Conservation (phyloP, 2,113 vertebrate genomes). For the Theristicus caerulescens region DNA sequence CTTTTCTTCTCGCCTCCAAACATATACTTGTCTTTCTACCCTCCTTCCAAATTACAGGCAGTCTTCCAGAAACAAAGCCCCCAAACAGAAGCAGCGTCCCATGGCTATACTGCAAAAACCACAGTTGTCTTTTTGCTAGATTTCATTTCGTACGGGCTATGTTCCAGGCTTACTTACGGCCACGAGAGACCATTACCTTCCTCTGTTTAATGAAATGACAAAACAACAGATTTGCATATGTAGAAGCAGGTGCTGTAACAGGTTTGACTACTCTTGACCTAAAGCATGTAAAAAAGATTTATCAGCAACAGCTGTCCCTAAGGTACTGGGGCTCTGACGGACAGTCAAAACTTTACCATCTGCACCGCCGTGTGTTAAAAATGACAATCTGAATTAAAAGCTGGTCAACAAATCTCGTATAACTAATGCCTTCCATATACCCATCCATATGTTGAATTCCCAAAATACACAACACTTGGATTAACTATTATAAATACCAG, state of each 20-base stretch:
- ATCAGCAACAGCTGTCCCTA: slow-evolving; percentile 87
- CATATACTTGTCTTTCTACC: slow-evolving; percentile 70
- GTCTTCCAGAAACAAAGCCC: slow-evolving; percentile 80
- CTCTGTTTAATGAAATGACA: slow-evolving; percentile 92
- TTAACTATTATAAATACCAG: slow-evolving; percentile 38
- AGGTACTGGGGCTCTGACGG: slow-evolving; percentile 84
- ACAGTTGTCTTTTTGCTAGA: slow-evolving; percentile 69
- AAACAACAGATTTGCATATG: slow-evolving; percentile 94
- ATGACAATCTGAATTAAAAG: slow-evolving; percentile 91
- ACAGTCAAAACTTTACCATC: slow-evolving; percentile 87
- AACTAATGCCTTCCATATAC: slow-evolving; percentile 82
- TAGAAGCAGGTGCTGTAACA: slow-evolving; percentile 94
- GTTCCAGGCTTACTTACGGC: slow-evolving; percentile 82
- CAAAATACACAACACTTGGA: slow-evolving; percentile 2
- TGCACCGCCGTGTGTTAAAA: slow-evolving; percentile 84
- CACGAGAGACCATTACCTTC: slow-evolving; percentile 80
- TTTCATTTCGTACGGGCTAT: slow-evolving; percentile 75
- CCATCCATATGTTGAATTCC: slow-evolving; percentile 78
- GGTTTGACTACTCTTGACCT: slow-evolving; percentile 92
- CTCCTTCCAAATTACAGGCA: slow-evolving; percentile 71
- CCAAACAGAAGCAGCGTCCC: slow-evolving; percentile 74
- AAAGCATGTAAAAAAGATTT: slow-evolving; percentile 82
- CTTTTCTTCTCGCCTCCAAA: slow-evolving; percentile 74
- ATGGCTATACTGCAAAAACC: slow-evolving; percentile 69
- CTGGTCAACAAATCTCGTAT: slow-evolving; percentile 79